Conservation (phyloP, 2,113 vertebrate genomes). For the Empidonax alnorum region DNA sequence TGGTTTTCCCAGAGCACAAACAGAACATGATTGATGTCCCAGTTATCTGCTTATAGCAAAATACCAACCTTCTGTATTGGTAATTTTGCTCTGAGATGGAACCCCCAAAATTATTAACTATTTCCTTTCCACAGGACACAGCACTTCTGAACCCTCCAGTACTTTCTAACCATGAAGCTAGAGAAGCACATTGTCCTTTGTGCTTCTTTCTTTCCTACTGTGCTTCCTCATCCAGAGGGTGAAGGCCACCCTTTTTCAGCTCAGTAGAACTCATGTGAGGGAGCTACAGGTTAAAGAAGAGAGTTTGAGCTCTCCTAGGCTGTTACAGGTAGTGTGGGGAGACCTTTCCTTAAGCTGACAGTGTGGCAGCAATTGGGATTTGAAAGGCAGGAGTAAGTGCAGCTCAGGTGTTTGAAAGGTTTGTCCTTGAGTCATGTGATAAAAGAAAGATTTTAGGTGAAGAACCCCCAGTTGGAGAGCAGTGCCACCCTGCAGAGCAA, state of each 20-base stretch:
- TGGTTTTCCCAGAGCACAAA: not conserved
- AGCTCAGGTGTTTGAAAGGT: not conserved
- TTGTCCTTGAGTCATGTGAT: accelerated
- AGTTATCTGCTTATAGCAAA: not conserved
- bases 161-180: not conserved
- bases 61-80: not conserved
- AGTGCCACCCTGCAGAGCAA: not conserved
- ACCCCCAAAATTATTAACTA: not conserved
- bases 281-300: not conserved
- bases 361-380: not conserved
- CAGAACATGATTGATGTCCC: not conserved
- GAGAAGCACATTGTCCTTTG: not conserved
- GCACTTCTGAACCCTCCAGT: not conserved
- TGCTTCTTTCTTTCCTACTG: not conserved
- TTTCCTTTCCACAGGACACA: not conserved
- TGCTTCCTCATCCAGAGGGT: not conserved
- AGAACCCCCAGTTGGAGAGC: not conserved
- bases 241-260: not conserved
- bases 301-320: not conserved
- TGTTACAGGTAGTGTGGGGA: not conserved
- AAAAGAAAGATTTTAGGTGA: not conserved
- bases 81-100: not conserved
- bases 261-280: not conserved
- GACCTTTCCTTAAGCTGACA: not conserved
- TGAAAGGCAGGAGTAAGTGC: not conserved